Evolutionary conservation across 2,113 vertebrate species (phyloP).

Genomic region (Percopsis transmontana): DNA sequence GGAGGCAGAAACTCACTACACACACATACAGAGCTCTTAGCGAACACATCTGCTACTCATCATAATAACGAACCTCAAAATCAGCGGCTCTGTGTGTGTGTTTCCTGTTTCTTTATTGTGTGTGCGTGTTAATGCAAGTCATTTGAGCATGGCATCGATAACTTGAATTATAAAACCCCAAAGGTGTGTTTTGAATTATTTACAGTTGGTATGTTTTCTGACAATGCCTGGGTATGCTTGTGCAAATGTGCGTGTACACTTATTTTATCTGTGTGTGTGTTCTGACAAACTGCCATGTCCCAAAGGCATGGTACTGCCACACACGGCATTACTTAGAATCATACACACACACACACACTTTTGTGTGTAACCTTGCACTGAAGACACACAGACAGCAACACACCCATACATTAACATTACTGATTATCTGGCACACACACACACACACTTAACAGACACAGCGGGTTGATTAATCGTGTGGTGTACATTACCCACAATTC

Average conservation of each 20-base stretch:
- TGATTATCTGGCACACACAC: not conserved
- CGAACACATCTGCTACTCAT: slow-evolving; percentile 66
- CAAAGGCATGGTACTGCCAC: slow-evolving; percentile 48
- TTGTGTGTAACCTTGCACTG: not conserved
- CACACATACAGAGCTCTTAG: slow-evolving; percentile 21
- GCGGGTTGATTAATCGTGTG: slow-evolving; percentile 57
- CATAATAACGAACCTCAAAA: slow-evolving; percentile 47
- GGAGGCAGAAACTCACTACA: not conserved
- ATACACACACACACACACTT: slow-evolving; percentile 1
- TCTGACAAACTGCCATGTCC: slow-evolving; percentile 40
- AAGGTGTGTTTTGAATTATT: slow-evolving; percentile 37
- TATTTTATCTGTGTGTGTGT: slow-evolving; percentile 11
- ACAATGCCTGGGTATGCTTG: not conserved
- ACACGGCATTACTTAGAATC: slow-evolving; percentile 38
- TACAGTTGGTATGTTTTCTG: not conserved
- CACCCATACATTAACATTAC: slow-evolving; percentile 1
- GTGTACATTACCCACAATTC: slow-evolving; percentile 52
- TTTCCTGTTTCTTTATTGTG: slow-evolving; percentile 10
- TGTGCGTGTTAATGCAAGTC: slow-evolving; percentile 25
- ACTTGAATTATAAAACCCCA: slow-evolving; percentile 29
- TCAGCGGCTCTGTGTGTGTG: slow-evolving; percentile 21
- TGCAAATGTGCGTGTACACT: not conserved
- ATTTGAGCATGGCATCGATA: slow-evolving; percentile 44
- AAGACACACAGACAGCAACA: not conserved
- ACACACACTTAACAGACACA: slow-evolving; percentile 7